Evolutionary conservation across 2,113 vertebrate species (phyloP).

Genomic region (Alethe castanea): DNA sequence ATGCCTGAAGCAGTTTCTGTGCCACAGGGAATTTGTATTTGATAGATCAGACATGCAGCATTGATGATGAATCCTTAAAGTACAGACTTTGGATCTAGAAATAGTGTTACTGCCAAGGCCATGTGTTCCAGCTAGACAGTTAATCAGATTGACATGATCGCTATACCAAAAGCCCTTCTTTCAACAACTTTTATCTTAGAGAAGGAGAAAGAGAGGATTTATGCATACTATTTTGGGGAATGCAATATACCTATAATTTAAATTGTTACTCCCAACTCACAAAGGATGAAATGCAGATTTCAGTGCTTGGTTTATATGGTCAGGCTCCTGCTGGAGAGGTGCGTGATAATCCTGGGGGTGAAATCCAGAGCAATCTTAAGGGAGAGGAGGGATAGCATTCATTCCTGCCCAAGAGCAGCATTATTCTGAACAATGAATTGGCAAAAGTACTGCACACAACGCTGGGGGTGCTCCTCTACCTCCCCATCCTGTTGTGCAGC

Average conservation of each 20-base stretch:
- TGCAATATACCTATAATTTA: background rate
- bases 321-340: background rate
- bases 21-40: conserved; percentile 23
- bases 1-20: background rate
- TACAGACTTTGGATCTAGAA: background rate
- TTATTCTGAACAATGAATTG: conserved; percentile 1
- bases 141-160: conserved; percentile 18
- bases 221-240: background rate
- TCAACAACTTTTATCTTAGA: background rate
- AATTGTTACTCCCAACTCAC: background rate
- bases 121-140: conserved; percentile 17
- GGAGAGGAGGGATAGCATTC: background rate
- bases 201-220: background rate
- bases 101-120: background rate
- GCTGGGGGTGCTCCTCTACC: background rate
- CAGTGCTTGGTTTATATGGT: background rate
- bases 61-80: background rate
- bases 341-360: background rate
- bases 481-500: background rate
- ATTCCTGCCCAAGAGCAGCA: background rate
- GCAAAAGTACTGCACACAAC: background rate
- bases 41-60: conserved; percentile 2
- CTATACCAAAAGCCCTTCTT: conserved; percentile 43
- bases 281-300: background rate
- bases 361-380: background rate